phyloP scores from a whole-genome alignment of 2,113 vertebrate species.

The Pycnonotus jocosus region DNA sequence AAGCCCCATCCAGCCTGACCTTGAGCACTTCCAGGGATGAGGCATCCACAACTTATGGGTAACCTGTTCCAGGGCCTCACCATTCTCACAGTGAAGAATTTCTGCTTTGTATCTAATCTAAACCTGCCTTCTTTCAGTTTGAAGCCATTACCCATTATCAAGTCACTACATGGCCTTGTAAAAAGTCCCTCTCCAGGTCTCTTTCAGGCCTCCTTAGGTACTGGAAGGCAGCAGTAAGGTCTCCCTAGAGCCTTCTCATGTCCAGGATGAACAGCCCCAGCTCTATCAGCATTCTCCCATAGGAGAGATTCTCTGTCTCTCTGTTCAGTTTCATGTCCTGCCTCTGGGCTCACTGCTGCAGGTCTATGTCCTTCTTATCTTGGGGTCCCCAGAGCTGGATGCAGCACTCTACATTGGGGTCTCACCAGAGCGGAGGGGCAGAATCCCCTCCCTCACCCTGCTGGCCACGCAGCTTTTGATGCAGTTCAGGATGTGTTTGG shows the following conservation, averaged over 20 bases:
- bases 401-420: not conserved
- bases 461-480: not conserved
- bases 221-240: not conserved
- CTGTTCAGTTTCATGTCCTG: not conserved
- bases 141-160: not conserved
- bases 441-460: rapidly evolving
- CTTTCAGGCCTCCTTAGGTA: not conserved
- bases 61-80: not conserved
- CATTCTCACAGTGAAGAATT: not conserved
- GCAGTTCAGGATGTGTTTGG: not conserved
- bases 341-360: rapidly evolving
- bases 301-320: not conserved
- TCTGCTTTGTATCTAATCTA: not conserved
- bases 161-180: not conserved
- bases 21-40: not conserved
- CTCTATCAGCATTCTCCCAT: not conserved
- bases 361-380: not conserved
- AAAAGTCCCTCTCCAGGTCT: not conserved
- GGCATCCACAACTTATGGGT: not conserved
- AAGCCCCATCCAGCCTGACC: not conserved
- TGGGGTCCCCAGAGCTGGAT: not conserved
- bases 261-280: not conserved
- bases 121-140: not conserved
- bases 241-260: not conserved
- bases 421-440: too few species aligned